Conservation (phyloP, 2,797 vertebrate species). For the Cuculus canorus region DNA sequence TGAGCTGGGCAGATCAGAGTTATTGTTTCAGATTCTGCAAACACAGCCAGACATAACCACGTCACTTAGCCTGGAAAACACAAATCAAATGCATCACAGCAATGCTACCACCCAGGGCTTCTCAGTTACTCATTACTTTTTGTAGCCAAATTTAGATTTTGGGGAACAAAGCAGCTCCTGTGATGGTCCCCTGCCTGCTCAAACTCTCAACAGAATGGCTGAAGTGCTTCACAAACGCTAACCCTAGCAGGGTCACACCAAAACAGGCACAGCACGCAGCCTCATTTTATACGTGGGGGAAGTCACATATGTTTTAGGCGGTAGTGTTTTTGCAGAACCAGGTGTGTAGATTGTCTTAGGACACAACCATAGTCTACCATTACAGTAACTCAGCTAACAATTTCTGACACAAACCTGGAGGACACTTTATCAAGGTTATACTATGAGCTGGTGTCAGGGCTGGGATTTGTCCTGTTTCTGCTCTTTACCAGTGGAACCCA, state of each 20-base stretch:
- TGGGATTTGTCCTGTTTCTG: background rate
- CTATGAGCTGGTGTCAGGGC: background rate
- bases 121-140: background rate
- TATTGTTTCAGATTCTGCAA: conserved; percentile 3
- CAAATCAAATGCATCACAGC: background rate
- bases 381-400: background rate
- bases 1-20: background rate
- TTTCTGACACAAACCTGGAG: background rate
- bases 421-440: background rate
- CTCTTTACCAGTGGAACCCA: background rate
- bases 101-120: background rate
- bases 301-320: background rate
- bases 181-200: background rate
- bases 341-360: background rate
- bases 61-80: background rate
- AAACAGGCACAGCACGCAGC: background rate
- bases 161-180: background rate
- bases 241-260: background rate
- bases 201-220: background rate
- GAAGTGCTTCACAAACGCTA: background rate
- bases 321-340: background rate
- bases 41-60: background rate
- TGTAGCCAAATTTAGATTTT: background rate
- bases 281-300: background rate
- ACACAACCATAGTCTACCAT: background rate